Conservation (phyloP, 2,113 vertebrate species). For the Etheostoma cragini region DNA sequence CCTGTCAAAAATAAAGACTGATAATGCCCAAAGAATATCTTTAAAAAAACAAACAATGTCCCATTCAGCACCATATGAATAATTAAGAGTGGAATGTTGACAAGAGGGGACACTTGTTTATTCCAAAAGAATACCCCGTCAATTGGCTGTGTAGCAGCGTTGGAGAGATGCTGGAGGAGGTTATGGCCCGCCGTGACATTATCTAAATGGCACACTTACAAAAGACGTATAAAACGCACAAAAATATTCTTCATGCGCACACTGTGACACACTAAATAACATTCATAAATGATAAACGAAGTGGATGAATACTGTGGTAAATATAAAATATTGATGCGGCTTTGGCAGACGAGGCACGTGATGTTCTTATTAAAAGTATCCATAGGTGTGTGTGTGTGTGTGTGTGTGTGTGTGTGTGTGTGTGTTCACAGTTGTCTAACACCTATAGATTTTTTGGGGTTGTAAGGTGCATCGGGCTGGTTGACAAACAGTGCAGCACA, state of each 20-base stretch:
- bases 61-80: constrained; percentile 81
- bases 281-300: constrained; percentile 75
- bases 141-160: constrained; percentile 49
- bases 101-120: constrained; percentile 73
- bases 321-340: constrained; percentile 78
- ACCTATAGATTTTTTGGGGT: constrained; percentile 26
- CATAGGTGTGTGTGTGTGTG: not conserved
- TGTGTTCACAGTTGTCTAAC: not conserved
- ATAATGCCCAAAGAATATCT: no score
- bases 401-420: not conserved
- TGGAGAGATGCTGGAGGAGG: constrained; percentile 65
- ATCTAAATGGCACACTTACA: constrained; percentile 79
- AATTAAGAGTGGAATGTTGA: constrained; percentile 73
- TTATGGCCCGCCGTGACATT: constrained; percentile 74
- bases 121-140: constrained; percentile 67
- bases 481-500: constrained; percentile 14
- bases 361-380: constrained; percentile 52
- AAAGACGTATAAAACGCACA: constrained; percentile 48
- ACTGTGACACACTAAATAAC: constrained; percentile 60
- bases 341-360: constrained; percentile 56
- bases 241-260: constrained; percentile 26
- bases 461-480: constrained; percentile 26
- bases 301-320: constrained; percentile 76
- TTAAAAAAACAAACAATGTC: constrained; percentile 76
- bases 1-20: no score